These are phyloP conservation scores for Oscheius sp. DNA, from an alignment of 2,888 invertebrate genomes.

Conservation along the genomic window DNA sequence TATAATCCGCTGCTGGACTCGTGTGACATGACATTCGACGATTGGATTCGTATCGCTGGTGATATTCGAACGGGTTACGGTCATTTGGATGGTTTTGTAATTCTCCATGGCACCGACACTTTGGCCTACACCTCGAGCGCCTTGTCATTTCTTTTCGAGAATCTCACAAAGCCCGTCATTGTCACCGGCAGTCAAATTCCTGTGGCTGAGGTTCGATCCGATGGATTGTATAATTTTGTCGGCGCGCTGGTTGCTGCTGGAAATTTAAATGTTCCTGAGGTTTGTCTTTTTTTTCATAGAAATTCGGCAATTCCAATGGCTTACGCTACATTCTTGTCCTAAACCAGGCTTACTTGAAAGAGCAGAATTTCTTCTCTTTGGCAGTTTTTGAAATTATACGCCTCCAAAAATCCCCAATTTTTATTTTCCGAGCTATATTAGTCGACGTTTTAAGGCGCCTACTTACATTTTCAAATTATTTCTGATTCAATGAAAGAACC, in stretches of 20 bases:
- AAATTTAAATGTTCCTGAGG: constrained; percentile 89
- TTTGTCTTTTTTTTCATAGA: constrained; percentile 73
- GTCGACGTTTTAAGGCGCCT: too few relatives aligned
- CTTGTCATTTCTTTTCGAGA: constrained; percentile 94
- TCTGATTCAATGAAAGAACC: too few relatives aligned
- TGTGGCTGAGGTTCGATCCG: constrained; percentile 90
- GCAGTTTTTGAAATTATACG: too few relatives aligned
- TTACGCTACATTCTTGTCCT: too few relatives aligned
- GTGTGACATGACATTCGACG: constrained; percentile 89
- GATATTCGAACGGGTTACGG: constrained; percentile 79
- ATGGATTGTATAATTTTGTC: constrained; percentile 92
- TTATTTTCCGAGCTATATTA: too few relatives aligned
- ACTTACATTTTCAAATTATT: too few relatives aligned
- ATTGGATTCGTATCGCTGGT: constrained; percentile 89
- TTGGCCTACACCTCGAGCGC: constrained; percentile 94
- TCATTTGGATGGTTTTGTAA: constrained; percentile 89
- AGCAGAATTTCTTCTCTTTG: too few relatives aligned
- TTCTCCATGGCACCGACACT: constrained; percentile 95
- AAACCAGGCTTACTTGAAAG: too few relatives aligned
- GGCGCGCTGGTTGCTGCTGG: constrained; percentile 90
- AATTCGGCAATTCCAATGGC: too few relatives aligned
- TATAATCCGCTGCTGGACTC: constrained; percentile 90
- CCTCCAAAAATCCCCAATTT: too few relatives aligned
- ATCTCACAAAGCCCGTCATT: constrained; percentile 90
- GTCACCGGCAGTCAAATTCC: constrained; percentile 90